Conservation (phyloP, 2,888 invertebrate genomes). For the Amphipyra berbera region DNA sequence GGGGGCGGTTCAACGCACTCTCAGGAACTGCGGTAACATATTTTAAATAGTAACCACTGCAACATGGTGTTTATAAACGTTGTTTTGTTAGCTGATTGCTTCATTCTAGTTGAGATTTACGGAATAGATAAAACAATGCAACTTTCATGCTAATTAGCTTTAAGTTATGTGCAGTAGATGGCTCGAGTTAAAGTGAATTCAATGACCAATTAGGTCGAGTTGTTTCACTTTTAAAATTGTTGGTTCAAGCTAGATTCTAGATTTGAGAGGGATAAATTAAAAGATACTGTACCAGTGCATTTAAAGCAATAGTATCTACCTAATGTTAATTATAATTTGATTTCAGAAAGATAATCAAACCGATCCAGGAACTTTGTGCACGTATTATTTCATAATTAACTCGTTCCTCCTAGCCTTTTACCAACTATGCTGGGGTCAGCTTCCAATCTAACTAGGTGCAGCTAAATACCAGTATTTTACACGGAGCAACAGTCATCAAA, state of each 20-base stretch:
- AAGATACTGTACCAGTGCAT: neutral
- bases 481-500: too few species aligned
- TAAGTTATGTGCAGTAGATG: slow-evolving; percentile 48
- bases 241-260: slow-evolving; percentile 3
- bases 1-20: slow-evolving; percentile 64
- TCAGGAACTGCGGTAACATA: slow-evolving; percentile 55
- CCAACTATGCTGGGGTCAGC: too few species aligned
- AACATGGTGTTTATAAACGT: slow-evolving; percentile 44
- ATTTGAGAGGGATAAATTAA: too few species aligned
- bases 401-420: too few species aligned
- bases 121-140: slow-evolving; percentile 50
- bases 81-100: slow-evolving; percentile 47
- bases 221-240: slow-evolving; percentile 28
- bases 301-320: too few species aligned
- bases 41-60: slow-evolving; percentile 52
- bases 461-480: too few species aligned
- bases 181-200: slow-evolving; percentile 20
- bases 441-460: too few species aligned
- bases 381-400: too few species aligned
- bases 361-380: too few species aligned
- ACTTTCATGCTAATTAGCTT: slow-evolving; percentile 52
- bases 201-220: slow-evolving; percentile 24
- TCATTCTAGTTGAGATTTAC: slow-evolving; percentile 49
- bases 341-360: neutral
- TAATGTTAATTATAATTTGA: too few species aligned